These are phyloP conservation scores for Malacoraja senta DNA, from an alignment of 2,797 vertebrate species.

Conservation along the genomic window DNA sequence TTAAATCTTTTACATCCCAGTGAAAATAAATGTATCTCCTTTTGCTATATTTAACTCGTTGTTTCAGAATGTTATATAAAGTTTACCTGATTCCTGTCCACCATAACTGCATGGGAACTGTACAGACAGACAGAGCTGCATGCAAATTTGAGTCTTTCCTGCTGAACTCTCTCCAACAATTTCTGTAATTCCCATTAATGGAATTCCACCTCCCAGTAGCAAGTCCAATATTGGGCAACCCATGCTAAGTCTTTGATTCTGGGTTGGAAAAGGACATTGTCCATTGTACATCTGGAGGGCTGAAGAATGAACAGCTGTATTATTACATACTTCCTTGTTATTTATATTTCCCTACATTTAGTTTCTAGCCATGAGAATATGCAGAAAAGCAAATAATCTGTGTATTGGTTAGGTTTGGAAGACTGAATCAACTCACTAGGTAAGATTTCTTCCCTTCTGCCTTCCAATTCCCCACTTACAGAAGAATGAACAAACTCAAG, in stretches of 20 bases:
- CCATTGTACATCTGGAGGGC: slow-evolving; percentile 65
- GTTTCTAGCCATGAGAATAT: background rate
- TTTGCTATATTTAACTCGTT: background rate
- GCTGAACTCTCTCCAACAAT: slow-evolving; percentile 77
- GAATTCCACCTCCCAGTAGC: slow-evolving; percentile 77
- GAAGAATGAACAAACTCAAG: background rate
- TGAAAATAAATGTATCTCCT: background rate
- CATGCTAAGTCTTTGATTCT: slow-evolving; percentile 64
- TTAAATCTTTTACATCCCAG: background rate
- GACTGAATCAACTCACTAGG: background rate
- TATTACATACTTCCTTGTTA: slow-evolving; percentile 11
- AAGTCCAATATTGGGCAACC: slow-evolving; percentile 71
- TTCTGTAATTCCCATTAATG: slow-evolving; percentile 72
- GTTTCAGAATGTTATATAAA: background rate
- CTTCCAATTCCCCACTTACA: background rate
- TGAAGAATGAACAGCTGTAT: slow-evolving; percentile 44
- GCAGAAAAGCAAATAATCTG: background rate
- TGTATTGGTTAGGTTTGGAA: background rate
- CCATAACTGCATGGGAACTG: slow-evolving; percentile 70
- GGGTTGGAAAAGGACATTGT: slow-evolving; percentile 50
- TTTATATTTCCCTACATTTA: background rate
- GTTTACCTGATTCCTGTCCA: slow-evolving; percentile 72
- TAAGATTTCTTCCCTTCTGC: background rate
- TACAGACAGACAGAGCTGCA: slow-evolving; percentile 80
- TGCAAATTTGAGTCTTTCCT: slow-evolving; percentile 83